Evolutionary conservation across 2,888 invertebrate genomes (phyloP).

Genomic region (Idaea dimidiata): DNA sequence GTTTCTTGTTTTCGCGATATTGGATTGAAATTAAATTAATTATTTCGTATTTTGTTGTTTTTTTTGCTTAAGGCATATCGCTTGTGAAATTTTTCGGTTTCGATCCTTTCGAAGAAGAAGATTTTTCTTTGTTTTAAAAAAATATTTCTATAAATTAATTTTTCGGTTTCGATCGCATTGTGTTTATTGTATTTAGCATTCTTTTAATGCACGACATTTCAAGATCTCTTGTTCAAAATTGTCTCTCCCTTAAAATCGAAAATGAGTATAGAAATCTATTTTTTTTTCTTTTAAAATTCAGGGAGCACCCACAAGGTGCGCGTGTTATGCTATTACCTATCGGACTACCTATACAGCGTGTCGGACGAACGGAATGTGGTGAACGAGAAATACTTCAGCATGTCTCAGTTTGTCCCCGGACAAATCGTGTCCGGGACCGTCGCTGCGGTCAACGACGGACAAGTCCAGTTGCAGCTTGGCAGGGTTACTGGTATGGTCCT

Average conservation of each 20-base stretch:
- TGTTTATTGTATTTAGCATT: too few species aligned
- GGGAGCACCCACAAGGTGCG: slow-evolving; percentile 78
- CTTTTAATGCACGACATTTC: too few species aligned
- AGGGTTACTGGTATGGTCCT: slow-evolving; percentile 63
- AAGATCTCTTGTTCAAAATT: too few species aligned
- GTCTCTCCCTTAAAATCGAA: neutral
- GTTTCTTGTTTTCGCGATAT: too few species aligned
- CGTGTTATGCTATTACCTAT: slow-evolving; percentile 83
- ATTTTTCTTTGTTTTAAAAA: too few species aligned
- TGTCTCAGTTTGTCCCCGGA: slow-evolving; percentile 75
- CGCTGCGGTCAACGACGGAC: slow-evolving; percentile 63
- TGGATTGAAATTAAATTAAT: too few species aligned
- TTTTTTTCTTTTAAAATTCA: slow-evolving; percentile 24
- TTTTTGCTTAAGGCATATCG: too few species aligned
- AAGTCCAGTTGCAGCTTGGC: slow-evolving; percentile 73
- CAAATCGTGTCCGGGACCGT: slow-evolving; percentile 79
- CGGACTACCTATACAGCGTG: slow-evolving; percentile 85
- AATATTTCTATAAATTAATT: too few species aligned
- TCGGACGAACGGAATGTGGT: slow-evolving; percentile 82
- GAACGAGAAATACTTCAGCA: slow-evolving; percentile 77
- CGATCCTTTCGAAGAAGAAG: too few species aligned
- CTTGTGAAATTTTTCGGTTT: too few species aligned
- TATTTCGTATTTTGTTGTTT: too few species aligned
- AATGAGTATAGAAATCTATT: neutral
- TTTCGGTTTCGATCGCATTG: too few species aligned